Percentiles rank a stretch among this genome's conserved stretches.
phyloP scores from a whole-genome alignment of 2,113 vertebrate species.

The Oenanthe melanoleuca region DNA sequence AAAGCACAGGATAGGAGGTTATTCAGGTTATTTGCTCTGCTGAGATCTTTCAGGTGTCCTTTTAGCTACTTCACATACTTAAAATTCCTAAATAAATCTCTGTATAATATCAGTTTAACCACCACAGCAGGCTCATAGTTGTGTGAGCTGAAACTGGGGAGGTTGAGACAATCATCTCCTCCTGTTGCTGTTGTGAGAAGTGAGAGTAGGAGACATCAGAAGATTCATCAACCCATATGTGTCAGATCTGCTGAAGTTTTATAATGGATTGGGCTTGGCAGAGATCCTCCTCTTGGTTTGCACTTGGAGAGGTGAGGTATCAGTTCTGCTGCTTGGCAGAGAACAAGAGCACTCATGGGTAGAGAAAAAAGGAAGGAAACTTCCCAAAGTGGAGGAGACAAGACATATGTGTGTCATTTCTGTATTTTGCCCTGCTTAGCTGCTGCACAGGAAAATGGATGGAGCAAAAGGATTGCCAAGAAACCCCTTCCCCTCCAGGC shows the following conservation, averaged over 20 bases:
- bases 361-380: slow-evolving; percentile 14
- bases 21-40: neutral
- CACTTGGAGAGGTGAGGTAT: slow-evolving; percentile 30
- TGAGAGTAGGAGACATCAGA: slow-evolving; percentile 8
- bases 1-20: neutral
- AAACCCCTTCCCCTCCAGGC: neutral
- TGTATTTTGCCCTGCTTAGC: neutral
- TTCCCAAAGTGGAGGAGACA: neutral
- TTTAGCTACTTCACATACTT: neutral
- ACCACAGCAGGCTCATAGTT: neutral
- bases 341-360: neutral
- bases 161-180: neutral
- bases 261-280: slow-evolving; percentile 6
- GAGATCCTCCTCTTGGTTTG: neutral
- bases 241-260: slow-evolving; percentile 28
- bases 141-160: neutral
- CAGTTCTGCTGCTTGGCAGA: slow-evolving; percentile 9
- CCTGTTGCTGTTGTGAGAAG: slow-evolving; percentile 6
- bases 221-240: slow-evolving; percentile 26
- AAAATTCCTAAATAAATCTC: neutral
- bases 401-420: slow-evolving; percentile 3
- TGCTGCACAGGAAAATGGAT: neutral
- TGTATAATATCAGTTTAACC: neutral
- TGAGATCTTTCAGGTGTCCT: neutral
- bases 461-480: neutral